Base-by-base conservation (phyloP, 1,140 invertebrate species). In the Mya arenaria region DNA sequence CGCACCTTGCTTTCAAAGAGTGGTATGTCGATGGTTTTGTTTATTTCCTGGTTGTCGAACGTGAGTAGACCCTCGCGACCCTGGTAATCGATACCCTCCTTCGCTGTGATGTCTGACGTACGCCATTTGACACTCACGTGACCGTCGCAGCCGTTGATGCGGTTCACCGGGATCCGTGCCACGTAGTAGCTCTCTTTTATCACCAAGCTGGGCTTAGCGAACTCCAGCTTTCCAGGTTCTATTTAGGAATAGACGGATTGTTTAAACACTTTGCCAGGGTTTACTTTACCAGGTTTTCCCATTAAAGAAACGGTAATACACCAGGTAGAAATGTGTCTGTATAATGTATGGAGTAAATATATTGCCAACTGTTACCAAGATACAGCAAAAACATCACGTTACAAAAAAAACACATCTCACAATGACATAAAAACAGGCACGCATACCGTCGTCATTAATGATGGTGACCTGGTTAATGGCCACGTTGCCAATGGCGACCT, bases 391-490 rank as follows among this genome's bases (percentile, higher is more conserved):
- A n/a, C n/a, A n/a, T n/a, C n/a, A 65, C 30, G 13, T 55, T 74
- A 41, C 32, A 41, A n/a, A 62, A 15, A 30, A 15, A 0, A 48
- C 6, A 19, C 32, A 0, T 10, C 19, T 13, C 25, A 1, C 17
- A 41, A 44, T 23, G 17, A n/a, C 44, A 13, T n/a, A 48, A 48
- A 48, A 13, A 48, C 44, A 48, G 10, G 10, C 44, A 32, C 23
- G 32, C 93, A 90, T 92, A 95, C 95, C 94, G 89, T 96, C 95
- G 86, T 96, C 95, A 87, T 96, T 95, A 15, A 96, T 93, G 82
- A 96, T 95, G 30, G 94, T 95, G 58, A 96, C 93, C 91, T 95
- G 94, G 93, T 95, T 95, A 75, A 96, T 95, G 52, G 93, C 91
- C 13, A 94, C 92, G 60, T 93, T 89, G 34, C 95, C 95, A 0